A percentile compares a stretch with the other conserved stretches of the same genome.
Evolutionary conservation across 2,113 vertebrate species (phyloP).

Genomic region (Terrapene triunguis): DNA sequence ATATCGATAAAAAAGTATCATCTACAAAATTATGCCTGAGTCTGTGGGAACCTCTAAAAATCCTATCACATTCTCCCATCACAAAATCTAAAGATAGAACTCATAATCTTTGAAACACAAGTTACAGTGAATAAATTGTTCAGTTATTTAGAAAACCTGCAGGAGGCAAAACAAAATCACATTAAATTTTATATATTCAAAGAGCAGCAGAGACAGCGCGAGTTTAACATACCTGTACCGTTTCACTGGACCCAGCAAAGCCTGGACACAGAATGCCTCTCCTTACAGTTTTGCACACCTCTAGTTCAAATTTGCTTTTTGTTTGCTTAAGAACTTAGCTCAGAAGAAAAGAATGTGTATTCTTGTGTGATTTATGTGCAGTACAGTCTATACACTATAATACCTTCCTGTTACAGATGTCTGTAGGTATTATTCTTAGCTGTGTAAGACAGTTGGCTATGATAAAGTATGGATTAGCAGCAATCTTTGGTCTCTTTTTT

Average conservation of each 20-base stretch:
- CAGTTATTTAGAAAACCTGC: neutral
- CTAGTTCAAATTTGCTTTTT: conserved; percentile 11
- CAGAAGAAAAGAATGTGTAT: conserved; percentile 49
- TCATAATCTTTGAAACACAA: neutral
- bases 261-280: neutral
- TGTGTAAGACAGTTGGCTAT: neutral
- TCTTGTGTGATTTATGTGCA: accelerated
- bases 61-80: neutral
- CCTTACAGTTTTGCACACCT: neutral
- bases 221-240: conserved; percentile 46
- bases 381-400: neutral
- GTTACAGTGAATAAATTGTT: neutral
- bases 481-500: neutral
- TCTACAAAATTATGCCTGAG: neutral
- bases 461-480: neutral
- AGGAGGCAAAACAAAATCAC: neutral
- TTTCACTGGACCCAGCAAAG: neutral
- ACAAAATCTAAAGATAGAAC: neutral
- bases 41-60: neutral
- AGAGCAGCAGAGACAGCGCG: neutral
- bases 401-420: neutral
- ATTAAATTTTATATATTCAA: neutral
- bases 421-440: neutral
- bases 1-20: neutral
- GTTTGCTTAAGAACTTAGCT: conserved; percentile 33